These are phyloP conservation scores for Sakesphorus luctuosus DNA, from an alignment of 2,113 vertebrate species.

Conservation along the genomic window DNA sequence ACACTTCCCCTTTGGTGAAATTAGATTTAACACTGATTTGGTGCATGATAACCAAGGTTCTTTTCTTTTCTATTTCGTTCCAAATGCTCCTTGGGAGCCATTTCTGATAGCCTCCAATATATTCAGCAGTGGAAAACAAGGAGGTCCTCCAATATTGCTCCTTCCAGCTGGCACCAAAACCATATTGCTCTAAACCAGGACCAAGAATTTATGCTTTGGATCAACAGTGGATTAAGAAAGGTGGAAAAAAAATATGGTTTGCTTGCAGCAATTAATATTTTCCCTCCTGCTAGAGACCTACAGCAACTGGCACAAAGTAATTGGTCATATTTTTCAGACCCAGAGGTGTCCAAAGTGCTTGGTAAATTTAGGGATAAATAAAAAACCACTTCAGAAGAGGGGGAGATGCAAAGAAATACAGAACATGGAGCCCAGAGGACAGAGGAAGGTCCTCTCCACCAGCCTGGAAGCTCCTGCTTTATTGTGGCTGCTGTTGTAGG, in stretches of 20 bases:
- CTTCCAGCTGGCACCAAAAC: neutral
- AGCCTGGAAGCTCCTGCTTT: neutral
- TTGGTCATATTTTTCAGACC: neutral
- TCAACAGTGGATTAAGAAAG: neutral
- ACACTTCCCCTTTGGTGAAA: neutral
- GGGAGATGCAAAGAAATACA: neutral
- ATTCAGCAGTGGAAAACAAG: neutral
- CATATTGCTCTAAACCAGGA: neutral
- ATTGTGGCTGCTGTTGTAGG: neutral
- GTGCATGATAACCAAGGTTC: neutral
- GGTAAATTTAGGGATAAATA: neutral
- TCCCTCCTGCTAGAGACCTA: neutral
- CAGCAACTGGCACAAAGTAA: neutral
- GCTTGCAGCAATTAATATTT: neutral
- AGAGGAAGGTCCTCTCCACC: neutral
- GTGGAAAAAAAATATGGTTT: neutral
- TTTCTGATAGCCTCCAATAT: neutral
- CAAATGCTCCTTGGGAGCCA: neutral
- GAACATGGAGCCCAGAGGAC: neutral
- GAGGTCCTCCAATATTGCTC: neutral
- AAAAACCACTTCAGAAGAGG: neutral
- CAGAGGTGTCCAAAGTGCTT: neutral
- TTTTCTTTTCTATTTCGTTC: neutral
- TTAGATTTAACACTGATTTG: neutral
- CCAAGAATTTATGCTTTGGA: neutral